A percentile compares a stretch with the other conserved stretches of the same genome.
Evolutionary conservation across 2,797 vertebrate genomes (phyloP).

Genomic region (Alectoris magna): DNA sequence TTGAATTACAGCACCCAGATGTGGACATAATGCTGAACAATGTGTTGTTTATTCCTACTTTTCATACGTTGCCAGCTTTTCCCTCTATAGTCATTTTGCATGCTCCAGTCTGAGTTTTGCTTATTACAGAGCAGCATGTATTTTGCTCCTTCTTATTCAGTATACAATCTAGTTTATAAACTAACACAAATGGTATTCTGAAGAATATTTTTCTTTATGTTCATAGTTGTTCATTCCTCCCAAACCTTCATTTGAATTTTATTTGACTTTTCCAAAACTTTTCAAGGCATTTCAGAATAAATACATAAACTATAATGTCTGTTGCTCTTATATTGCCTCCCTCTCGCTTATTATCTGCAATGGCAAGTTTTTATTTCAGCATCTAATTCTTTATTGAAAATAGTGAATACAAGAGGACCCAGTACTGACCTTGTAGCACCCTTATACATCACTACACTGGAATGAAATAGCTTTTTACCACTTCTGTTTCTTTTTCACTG

Average conservation of each 20-base stretch:
- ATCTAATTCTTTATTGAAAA: background rate
- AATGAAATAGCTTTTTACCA: background rate
- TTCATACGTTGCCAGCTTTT: background rate
- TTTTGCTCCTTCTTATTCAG: background rate
- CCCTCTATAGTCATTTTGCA: background rate
- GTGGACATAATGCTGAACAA: background rate
- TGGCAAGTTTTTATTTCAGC: background rate
- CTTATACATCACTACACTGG: background rate
- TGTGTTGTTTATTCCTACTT: rapidly evolving
- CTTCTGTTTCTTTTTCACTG: background rate
- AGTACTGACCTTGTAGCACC: background rate
- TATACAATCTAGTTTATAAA: background rate
- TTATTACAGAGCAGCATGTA: background rate
- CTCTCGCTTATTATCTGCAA: background rate
- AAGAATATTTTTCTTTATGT: background rate
- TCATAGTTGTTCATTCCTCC: background rate
- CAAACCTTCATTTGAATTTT: background rate
- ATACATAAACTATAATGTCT: background rate
- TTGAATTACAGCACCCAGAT: background rate
- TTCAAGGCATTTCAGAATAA: background rate
- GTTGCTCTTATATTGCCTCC: background rate
- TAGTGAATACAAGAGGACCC: background rate
- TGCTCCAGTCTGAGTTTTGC: background rate
- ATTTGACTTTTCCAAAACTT: rapidly evolving
- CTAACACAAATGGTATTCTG: background rate